Evolutionary conservation across 2,797 vertebrate species (phyloP), one percentile per base, ranked within the genome.

Genomic region (Sebastes cheni): DNA sequence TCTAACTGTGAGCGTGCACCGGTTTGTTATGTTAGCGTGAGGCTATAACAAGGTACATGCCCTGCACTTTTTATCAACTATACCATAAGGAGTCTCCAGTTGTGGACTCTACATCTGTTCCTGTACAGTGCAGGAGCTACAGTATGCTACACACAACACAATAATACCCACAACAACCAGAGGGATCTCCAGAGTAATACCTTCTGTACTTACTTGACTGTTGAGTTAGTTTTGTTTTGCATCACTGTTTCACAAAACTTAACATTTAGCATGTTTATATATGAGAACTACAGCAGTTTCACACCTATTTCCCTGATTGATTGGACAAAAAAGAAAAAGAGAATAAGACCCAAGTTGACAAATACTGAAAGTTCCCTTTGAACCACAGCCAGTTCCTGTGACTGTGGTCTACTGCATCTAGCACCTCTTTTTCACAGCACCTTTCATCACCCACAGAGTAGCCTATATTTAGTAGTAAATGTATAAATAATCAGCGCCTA

Each of bases 351-450:
- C 6, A 32, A 25, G 3, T 4, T 29, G 46, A 71, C n/a, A 71
- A 25, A 36, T 0, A 34, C 8, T 6, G 10, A 72, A 46, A 70
- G 25, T 18, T 20, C 4, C 68, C 4, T 73, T 52, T 67, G 32
- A 73, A 73, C 65, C 34, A 36, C 55, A 77, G 3, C 13, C 27
- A 32, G 5, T 80, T 86, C 29, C 72, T 83, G 36, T 76, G 0
- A 56, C 16, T 61, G n/a, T 10, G 46, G 36, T 39, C 36, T 39
- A 39, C 42, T 29, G 50, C 68, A 70, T 29, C 50, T 25, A 52
- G 6, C 3, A 11, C 3, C 16, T 32, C 20, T 8, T 30, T 29
- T 8, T 39, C 27, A 66, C 16, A 4, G 46, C 39, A 60, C 4
- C 6, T 75, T 13, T 25, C 6, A 67, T 7, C 18, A 36, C 20